A percentile compares a stretch with the other conserved stretches of the same genome.
These are phyloP conservation scores for Corythornis cristatus DNA, from an alignment of 2,113 vertebrate species.

Conservation along the genomic window DNA sequence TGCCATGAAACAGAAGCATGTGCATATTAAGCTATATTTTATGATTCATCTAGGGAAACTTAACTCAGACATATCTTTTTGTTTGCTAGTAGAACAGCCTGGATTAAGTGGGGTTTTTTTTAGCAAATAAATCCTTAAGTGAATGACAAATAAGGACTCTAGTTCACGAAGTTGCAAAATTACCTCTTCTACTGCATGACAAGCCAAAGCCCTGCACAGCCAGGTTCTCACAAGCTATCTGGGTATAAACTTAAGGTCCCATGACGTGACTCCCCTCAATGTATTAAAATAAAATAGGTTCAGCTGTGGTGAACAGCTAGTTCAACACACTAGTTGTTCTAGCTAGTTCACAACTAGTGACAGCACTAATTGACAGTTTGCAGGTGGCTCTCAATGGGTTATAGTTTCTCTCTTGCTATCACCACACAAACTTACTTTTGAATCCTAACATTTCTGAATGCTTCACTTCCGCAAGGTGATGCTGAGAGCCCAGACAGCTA, in stretches of 20 bases:
- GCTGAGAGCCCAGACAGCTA: background rate
- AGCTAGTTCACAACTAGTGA: background rate
- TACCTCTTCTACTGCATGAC: background rate
- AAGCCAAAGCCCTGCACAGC: background rate
- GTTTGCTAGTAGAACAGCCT: background rate
- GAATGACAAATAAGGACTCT: slow-evolving; percentile 3
- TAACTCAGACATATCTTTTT: background rate
- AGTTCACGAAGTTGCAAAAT: background rate
- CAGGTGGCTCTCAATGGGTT: background rate
- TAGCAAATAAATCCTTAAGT: background rate
- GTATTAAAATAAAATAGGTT: background rate
- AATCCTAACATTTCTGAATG: background rate
- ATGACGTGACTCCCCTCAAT: background rate
- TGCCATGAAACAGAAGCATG: slow-evolving; percentile 34
- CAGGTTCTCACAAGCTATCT: background rate
- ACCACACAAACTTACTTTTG: background rate
- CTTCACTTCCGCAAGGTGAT: background rate
- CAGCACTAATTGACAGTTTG: background rate
- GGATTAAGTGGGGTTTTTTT: background rate
- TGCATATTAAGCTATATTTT: slow-evolving; percentile 33
- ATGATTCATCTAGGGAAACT: background rate
- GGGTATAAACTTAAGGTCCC: background rate
- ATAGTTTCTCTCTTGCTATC: background rate
- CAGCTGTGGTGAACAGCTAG: background rate
- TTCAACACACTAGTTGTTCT: too few species aligned